Evolutionary conservation across 2,797 vertebrate species (phyloP), one percentile per base, ranked within the genome.

Genomic region (Sebastes matsubarae): DNA sequence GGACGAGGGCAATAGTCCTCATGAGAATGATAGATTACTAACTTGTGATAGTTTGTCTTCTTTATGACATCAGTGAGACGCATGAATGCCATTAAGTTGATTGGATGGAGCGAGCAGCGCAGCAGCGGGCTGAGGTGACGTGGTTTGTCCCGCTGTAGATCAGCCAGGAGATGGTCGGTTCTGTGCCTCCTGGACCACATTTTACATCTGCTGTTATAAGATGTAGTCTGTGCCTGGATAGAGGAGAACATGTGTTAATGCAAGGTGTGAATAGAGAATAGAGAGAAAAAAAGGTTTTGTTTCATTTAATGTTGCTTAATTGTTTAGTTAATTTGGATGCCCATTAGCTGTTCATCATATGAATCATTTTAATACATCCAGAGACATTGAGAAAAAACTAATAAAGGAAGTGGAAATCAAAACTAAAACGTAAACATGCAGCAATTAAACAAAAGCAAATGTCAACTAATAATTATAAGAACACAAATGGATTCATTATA

Each of bases 41-140:
- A 86, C 81, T 85, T 79, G 75, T 74, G 82, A 80, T 63, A 72
- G 77, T 89, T 86, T 83, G 81, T 82, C 86, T 79, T 79, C 67
- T 87, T 82, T 81, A 77, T 89, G 92, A 93, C 84, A 75, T 86
- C 83, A 86, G 69, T 29, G 65, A 80, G 84, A 85, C 67, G 73
- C 25, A 70, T 24, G 73, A 74, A 73, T 7, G 77, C 86, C 89
- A 84, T 91, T 93, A 89, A 65, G 18, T 55, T 86, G 87, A 94
- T 92, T 93, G 86, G 90, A 90, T 87, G 88, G 87, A 76, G 80
- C 22, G 1, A 36, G 71, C 54, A 4, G 71, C 29, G 2, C 70
- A 5, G 87, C 74, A 58, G 85, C 76, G 55, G 81, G 66, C 67
- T 20, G 68, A 54, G 34, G 79, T 75, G 80, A 75, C 14, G 36